Percentiles rank a stretch among this genome's conserved stretches.
Evolutionary conservation across 2,113 vertebrate species (phyloP).

Genomic region (Pangasianodon gigas): DNA sequence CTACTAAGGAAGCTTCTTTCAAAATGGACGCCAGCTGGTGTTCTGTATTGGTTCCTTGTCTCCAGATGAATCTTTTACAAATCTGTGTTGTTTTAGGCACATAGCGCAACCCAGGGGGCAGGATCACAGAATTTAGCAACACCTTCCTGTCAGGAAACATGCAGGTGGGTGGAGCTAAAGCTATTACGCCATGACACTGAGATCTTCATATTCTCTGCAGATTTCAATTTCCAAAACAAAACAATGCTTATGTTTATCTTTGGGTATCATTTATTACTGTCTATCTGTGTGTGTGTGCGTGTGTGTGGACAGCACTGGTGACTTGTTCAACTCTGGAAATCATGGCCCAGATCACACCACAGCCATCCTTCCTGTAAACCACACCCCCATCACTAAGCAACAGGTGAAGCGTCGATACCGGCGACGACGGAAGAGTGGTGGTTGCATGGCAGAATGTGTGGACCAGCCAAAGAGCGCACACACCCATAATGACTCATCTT

Average conservation of each 20-base stretch:
- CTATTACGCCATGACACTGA: background rate
- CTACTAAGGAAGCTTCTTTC: background rate
- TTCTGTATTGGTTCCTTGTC: background rate
- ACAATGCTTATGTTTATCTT: background rate
- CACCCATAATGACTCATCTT: conserved; percentile 72
- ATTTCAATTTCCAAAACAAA: background rate
- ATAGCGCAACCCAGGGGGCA: background rate
- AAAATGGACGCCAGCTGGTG: background rate
- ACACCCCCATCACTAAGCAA: conserved; percentile 76
- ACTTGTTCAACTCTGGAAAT: conserved; percentile 80
- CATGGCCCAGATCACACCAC: conserved; percentile 74
- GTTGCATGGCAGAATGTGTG: conserved; percentile 23
- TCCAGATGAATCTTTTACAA: too few relatives aligned
- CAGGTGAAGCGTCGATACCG: conserved; percentile 81
- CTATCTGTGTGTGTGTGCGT: conserved; percentile 53
- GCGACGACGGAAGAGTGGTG: conserved; percentile 69
- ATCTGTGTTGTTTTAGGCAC: conserved; percentile 18
- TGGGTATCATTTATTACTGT: background rate
- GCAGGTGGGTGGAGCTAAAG: conserved; percentile 25
- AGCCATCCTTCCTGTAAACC: conserved; percentile 72
- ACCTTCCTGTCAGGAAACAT: background rate
- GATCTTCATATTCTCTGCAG: background rate
- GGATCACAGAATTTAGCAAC: background rate
- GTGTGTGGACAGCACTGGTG: conserved; percentile 74
- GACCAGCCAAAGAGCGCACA: conserved; percentile 54